phyloP scores from a whole-genome alignment of 2,113 vertebrate genomes.

The Isurus oxyrinchus region DNA sequence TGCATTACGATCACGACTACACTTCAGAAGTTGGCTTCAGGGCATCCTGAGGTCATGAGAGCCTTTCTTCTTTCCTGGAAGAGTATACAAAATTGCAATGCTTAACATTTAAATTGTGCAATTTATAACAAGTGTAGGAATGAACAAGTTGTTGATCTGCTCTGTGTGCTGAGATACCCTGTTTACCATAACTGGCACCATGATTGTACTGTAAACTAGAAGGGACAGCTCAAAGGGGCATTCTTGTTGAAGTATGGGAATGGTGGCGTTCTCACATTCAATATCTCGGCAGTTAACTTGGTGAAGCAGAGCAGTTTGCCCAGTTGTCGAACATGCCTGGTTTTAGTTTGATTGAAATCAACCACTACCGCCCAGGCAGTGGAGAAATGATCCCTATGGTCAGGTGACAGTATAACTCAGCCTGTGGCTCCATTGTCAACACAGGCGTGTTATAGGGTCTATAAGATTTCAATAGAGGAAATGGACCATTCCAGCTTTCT shows the following conservation, averaged over 20 bases:
- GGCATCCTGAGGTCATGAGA: neutral
- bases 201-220: neutral
- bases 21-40: neutral
- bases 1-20: neutral
- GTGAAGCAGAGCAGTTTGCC: neutral
- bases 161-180: neutral
- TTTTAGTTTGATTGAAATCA: neutral
- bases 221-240: neutral
- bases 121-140: neutral
- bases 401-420: neutral
- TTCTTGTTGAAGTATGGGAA: neutral
- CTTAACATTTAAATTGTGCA: neutral
- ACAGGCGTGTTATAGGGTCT: neutral
- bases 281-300: too few relatives aligned
- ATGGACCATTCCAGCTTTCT: neutral
- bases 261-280: neutral
- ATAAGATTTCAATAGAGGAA: neutral
- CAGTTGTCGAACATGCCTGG: neutral
- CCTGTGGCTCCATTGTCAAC: neutral
- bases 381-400: neutral
- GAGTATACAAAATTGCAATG: neutral
- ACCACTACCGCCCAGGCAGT: neutral
- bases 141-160: neutral
- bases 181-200: neutral
- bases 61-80: neutral